These are phyloP conservation scores for Mechanitis messenoides DNA, from an alignment of 2,888 invertebrate species.

Conservation along the genomic window DNA sequence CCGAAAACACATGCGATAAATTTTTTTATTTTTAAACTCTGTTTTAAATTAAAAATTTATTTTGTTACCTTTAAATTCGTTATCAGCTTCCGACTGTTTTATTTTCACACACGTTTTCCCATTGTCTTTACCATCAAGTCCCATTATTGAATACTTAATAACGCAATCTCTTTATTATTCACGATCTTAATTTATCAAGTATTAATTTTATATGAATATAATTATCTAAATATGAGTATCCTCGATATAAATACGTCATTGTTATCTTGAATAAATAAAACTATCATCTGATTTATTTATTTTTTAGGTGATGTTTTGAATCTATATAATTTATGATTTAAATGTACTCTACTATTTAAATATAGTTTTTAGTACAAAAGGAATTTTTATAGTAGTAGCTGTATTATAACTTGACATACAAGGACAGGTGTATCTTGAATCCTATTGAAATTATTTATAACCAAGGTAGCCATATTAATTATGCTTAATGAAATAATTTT, in stretches of 20 bases:
- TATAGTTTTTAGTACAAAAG: no score
- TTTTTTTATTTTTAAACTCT: no score
- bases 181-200: background rate
- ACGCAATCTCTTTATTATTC: background rate
- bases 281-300: constrained; percentile 12
- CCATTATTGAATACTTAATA: constrained; percentile 8
- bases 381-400: no score
- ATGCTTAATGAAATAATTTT: no score
- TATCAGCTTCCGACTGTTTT: constrained; percentile 8
- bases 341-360: no score
- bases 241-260: background rate
- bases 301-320: constrained; percentile 3
- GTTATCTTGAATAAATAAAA: constrained; percentile 7
- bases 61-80: constrained; percentile 21
- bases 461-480: no score
- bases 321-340: background rate
- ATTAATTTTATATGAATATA: background rate
- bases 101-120: constrained; percentile 11
- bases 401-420: no score
- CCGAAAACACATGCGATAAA: no score
- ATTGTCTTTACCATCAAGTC: constrained; percentile 10
- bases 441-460: no score
- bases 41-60: background rate
- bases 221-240: background rate
- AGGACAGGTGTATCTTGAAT: no score